These are phyloP conservation scores for Drepana arcuata DNA, from an alignment of 1,140 invertebrate genomes.

Conservation along the genomic window DNA sequence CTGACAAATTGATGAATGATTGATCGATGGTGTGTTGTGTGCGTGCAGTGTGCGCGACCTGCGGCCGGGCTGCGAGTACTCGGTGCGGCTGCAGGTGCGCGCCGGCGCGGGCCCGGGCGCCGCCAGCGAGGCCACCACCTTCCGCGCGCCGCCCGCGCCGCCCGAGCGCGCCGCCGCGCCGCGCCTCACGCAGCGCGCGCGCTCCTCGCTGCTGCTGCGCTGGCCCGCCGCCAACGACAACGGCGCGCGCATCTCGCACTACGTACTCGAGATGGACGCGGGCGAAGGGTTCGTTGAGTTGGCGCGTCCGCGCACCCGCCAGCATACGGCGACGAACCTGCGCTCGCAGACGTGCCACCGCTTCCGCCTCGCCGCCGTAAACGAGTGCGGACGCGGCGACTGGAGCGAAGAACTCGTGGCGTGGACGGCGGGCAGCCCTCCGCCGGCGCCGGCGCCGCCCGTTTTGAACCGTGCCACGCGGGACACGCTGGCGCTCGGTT, in stretches of 20 bases:
- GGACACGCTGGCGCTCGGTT: constrained; percentile 77
- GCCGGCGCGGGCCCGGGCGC: constrained; percentile 67
- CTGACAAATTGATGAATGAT: too few relatives aligned
- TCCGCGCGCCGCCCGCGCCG: constrained; percentile 77
- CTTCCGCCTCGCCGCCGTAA: constrained; percentile 87
- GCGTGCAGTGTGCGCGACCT: constrained; percentile 85
- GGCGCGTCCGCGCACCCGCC: constrained; percentile 78
- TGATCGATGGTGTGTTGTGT: too few relatives aligned
- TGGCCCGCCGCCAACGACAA: constrained; percentile 83
- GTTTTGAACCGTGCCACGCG: constrained; percentile 76
- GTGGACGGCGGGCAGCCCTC: constrained; percentile 78
- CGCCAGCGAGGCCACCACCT: constrained; percentile 62
- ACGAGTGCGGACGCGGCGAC: constrained; percentile 82
- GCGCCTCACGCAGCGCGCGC: constrained; percentile 73
- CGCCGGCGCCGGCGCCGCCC: constrained; percentile 79
- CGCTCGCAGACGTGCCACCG: constrained; percentile 83
- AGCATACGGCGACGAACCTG: constrained; percentile 81
- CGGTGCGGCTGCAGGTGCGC: constrained; percentile 78
- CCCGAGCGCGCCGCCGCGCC: constrained; percentile 75
- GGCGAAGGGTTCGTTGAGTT: constrained; percentile 81
- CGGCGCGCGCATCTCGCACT: constrained; percentile 83
- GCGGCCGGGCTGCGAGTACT: constrained; percentile 86
- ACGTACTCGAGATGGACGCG: constrained; percentile 85
- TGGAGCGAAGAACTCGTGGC: constrained; percentile 81
- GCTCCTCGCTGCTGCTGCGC: constrained; percentile 76